A percentile compares a stretch with the other conserved stretches of the same genome.
Evolutionary conservation across 2,888 invertebrate genomes (phyloP).

Genomic region (Habrosyne pyritoides): DNA sequence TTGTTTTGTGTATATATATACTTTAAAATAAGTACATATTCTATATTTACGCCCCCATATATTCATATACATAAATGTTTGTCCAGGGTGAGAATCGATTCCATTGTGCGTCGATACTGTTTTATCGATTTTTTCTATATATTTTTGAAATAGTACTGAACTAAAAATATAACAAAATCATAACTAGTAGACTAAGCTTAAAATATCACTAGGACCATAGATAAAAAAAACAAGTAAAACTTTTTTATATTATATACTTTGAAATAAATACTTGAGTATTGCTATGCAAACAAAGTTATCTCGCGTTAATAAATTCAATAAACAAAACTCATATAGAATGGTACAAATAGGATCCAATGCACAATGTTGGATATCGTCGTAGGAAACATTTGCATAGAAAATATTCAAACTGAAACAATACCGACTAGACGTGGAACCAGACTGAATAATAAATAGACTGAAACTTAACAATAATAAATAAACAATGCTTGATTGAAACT

Average conservation of each 20-base stretch:
- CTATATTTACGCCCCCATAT: no score
- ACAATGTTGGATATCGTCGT: slow-evolving; percentile 48
- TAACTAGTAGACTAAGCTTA: no score
- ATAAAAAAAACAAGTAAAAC: no score
- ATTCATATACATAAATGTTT: no score
- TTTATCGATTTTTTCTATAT: no score
- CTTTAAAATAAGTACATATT: background rate
- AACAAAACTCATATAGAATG: slow-evolving; percentile 50
- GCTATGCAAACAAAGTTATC: slow-evolving; percentile 15
- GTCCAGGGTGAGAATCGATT: no score
- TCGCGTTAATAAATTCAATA: slow-evolving; percentile 37
- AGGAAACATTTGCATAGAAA: slow-evolving; percentile 64
- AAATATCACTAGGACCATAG: no score
- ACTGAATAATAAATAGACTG: slow-evolving; percentile 53
- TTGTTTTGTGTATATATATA: background rate
- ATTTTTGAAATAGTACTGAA: no score
- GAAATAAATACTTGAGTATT: background rate
- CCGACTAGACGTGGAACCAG: slow-evolving; percentile 50
- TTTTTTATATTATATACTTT: background rate
- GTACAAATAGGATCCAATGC: slow-evolving; percentile 32
- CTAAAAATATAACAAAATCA: no score
- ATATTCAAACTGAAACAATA: slow-evolving; percentile 61
- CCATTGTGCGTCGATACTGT: no score
- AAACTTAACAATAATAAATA: slow-evolving; percentile 55
- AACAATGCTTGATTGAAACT: slow-evolving; percentile 59